These are phyloP conservation scores for Callosobruchus maculatus DNA, from an alignment of 2,888 invertebrate genomes.

Conservation along the genomic window DNA sequence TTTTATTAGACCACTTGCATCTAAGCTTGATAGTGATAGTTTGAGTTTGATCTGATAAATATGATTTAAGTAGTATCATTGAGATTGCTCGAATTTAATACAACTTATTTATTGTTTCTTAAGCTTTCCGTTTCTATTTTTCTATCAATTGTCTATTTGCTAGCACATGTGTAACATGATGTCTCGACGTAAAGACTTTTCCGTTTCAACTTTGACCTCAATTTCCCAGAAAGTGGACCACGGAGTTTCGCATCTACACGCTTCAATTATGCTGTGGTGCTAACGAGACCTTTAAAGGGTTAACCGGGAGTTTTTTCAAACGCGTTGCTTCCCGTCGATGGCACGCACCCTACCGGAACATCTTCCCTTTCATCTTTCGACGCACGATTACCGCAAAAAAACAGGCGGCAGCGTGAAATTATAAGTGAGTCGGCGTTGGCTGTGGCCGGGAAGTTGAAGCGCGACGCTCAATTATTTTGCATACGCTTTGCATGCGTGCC, in stretches of 20 bases:
- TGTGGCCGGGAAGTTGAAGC: slow-evolving; percentile 24
- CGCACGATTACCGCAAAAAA: not conserved
- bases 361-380: not conserved
- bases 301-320: not conserved
- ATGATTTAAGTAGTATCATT: too few species aligned
- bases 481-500: slow-evolving; percentile 24
- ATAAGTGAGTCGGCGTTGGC: not conserved
- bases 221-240: not conserved
- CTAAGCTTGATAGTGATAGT: too few species aligned
- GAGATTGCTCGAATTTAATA: too few species aligned
- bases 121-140: too few species aligned
- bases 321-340: not conserved
- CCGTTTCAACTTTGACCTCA: not conserved
- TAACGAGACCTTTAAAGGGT: not conserved
- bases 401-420: not conserved
- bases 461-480: slow-evolving; percentile 44
- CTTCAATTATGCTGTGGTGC: not conserved
- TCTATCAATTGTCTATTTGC: too few species aligned
- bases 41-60: too few species aligned
- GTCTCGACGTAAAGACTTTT: too few species aligned
- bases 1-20: too few species aligned
- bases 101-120: too few species aligned
- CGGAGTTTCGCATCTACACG: not conserved
- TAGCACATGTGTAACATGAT: too few species aligned
- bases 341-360: not conserved